Evolutionary conservation across 2,797 vertebrate genomes (phyloP).

Genomic region (Pagetopsis macropterus): DNA sequence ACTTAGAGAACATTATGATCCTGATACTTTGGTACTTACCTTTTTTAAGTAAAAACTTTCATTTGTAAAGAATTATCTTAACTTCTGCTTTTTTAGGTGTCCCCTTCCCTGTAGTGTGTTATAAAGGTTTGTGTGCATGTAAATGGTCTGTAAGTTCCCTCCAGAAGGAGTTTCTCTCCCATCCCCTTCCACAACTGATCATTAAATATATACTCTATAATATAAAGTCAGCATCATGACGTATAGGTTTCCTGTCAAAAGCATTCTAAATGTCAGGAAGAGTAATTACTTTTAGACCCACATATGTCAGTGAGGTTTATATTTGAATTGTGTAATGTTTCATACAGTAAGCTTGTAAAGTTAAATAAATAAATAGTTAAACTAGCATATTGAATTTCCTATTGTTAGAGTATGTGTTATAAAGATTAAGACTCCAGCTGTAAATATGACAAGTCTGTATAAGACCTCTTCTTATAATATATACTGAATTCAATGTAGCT

Average conservation of each 20-base stretch:
- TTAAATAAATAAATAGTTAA: conserved; percentile 32
- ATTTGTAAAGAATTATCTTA: too few relatives aligned
- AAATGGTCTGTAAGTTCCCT: too few relatives aligned
- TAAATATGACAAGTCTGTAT: conserved; percentile 26
- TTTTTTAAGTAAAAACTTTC: too few relatives aligned
- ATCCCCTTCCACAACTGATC: too few relatives aligned
- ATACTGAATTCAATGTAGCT: conserved; percentile 15
- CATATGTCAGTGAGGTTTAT: conserved; percentile 9
- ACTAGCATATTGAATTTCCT: conserved; percentile 24
- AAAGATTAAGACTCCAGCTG: conserved; percentile 25
- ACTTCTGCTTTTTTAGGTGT: too few relatives aligned
- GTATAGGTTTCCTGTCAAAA: conserved; percentile 24
- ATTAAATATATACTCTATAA: conserved; percentile 24
- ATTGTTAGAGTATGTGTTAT: conserved; percentile 14
- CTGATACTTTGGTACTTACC: too few relatives aligned
- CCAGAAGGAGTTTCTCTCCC: too few relatives aligned
- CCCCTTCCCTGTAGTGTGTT: too few relatives aligned
- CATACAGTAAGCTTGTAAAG: conserved; percentile 33
- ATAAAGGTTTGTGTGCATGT: too few relatives aligned
- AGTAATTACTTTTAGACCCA: conserved; percentile 2
- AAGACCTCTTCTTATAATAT: conserved; percentile 23
- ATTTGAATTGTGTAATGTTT: conserved; percentile 36
- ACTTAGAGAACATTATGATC: too few relatives aligned
- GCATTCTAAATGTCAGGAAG: conserved; percentile 10
- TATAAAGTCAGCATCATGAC: conserved; percentile 6